These are phyloP conservation scores for Drosophila recens DNA, from an alignment of 2,888 invertebrate species.

Conservation along the genomic window DNA sequence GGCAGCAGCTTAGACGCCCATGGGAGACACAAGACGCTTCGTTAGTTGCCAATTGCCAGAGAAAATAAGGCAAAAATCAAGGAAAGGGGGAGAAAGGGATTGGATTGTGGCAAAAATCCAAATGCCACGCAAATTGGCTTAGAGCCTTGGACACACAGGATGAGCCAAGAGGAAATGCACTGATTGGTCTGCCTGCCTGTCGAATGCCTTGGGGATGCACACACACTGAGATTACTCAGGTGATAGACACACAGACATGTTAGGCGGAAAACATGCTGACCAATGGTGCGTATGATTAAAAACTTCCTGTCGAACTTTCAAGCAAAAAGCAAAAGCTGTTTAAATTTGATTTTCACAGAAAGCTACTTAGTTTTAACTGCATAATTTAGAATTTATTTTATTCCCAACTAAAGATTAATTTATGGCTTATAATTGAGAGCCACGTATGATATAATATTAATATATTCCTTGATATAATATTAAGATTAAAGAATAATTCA, in stretches of 20 bases:
- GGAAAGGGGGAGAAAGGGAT: background rate
- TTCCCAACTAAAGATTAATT: background rate
- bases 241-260: constrained; percentile 2
- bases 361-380: too few relatives aligned
- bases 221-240: constrained; percentile 32
- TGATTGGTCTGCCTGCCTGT: constrained; percentile 50
- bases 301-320: constrained; percentile 9
- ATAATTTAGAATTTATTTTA: background rate
- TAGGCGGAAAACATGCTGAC: constrained; percentile 30
- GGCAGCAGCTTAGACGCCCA: constrained; percentile 34
- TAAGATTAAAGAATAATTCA: too few relatives aligned
- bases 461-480: too few relatives aligned
- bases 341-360: background rate
- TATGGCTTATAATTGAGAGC: background rate
- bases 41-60: constrained; percentile 22
- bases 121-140: constrained; percentile 61
- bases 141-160: constrained; percentile 16
- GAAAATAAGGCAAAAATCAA: background rate
- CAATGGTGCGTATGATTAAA: constrained; percentile 76
- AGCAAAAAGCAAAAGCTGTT: background rate
- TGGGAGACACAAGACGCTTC: constrained; percentile 33
- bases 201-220: constrained; percentile 43
- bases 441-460: too few relatives aligned
- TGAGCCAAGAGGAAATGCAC: constrained; percentile 33
- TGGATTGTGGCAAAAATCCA: constrained; percentile 12